A percentile compares a stretch with the other conserved stretches of the same genome.
These are phyloP conservation scores for Glossosoma conforme DNA, from an alignment of 1,140 invertebrate species.

Conservation along the genomic window DNA sequence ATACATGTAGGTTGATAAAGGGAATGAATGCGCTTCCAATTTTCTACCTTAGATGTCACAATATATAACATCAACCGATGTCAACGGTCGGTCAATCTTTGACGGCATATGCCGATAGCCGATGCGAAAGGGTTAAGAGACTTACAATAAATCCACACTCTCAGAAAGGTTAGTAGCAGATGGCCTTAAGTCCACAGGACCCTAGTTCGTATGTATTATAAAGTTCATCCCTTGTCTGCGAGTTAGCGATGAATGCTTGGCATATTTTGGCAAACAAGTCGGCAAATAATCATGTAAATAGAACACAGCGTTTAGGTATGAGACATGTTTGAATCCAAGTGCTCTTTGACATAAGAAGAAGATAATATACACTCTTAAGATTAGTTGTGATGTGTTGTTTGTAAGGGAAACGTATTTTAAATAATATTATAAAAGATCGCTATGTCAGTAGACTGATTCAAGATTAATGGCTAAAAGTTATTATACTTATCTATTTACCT, in stretches of 20 bases:
- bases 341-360: constrained; percentile 19
- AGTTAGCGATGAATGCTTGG: constrained; percentile 2
- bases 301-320: constrained; percentile 13
- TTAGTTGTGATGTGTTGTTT: constrained; percentile 15
- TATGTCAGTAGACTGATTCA: constrained; percentile 20
- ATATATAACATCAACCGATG: no score
- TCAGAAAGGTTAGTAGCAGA: background rate
- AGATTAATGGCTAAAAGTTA: constrained; percentile 10
- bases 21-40: no score
- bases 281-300: constrained; percentile 16
- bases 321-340: constrained; percentile 21
- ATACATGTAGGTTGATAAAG: no score
- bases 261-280: constrained; percentile 2
- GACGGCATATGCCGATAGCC: no score
- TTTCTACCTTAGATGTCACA: no score
- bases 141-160: no score
- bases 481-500: constrained; percentile 9
- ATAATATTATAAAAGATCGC: no score
- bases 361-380: constrained; percentile 14
- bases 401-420: constrained; percentile 14
- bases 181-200: background rate
- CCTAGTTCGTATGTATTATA: background rate
- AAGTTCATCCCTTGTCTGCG: background rate
- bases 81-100: no score
- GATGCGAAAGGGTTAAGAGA: no score